phyloP scores from a whole-genome alignment of 2,797 vertebrate species.

The Gambusia yucatana region DNA sequence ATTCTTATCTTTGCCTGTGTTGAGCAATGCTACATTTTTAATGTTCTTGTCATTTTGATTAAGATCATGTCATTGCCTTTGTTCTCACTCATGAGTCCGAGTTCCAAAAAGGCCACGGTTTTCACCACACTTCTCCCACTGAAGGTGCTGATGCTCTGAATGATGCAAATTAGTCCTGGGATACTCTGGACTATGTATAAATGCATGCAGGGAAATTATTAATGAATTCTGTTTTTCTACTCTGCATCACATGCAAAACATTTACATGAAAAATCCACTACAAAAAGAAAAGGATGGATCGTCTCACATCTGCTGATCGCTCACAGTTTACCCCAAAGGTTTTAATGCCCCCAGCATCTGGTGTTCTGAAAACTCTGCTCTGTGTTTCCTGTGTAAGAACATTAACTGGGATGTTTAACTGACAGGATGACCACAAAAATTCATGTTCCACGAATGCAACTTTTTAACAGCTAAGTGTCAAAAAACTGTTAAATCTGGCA shows the following conservation, averaged over 20 bases:
- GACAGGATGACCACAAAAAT: background rate
- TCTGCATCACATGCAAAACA: background rate
- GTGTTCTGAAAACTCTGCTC: background rate
- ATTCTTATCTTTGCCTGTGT: constrained; percentile 79
- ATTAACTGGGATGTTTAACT: background rate
- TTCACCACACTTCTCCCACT: constrained; percentile 39
- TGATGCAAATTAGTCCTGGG: background rate
- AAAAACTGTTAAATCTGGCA: background rate
- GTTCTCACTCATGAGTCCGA: constrained; percentile 63
- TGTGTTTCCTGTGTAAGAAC: background rate
- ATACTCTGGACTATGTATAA: background rate
- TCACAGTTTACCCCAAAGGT: background rate
- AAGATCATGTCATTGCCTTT: constrained; percentile 74
- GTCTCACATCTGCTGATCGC: background rate
- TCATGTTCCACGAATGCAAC: background rate
- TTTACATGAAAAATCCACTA: background rate
- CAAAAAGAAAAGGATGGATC: background rate
- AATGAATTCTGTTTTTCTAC: background rate
- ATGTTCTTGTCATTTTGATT: constrained; percentile 81
- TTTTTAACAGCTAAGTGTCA: background rate
- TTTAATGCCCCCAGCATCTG: background rate
- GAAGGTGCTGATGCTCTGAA: constrained; percentile 28
- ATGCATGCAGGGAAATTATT: background rate
- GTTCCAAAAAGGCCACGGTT: constrained; percentile 21
- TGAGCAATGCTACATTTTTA: constrained; percentile 78